Evolutionary conservation across 1,140 invertebrate species (phyloP), one percentile per base, ranked within the genome.

Genomic region (Telenomus remus): DNA sequence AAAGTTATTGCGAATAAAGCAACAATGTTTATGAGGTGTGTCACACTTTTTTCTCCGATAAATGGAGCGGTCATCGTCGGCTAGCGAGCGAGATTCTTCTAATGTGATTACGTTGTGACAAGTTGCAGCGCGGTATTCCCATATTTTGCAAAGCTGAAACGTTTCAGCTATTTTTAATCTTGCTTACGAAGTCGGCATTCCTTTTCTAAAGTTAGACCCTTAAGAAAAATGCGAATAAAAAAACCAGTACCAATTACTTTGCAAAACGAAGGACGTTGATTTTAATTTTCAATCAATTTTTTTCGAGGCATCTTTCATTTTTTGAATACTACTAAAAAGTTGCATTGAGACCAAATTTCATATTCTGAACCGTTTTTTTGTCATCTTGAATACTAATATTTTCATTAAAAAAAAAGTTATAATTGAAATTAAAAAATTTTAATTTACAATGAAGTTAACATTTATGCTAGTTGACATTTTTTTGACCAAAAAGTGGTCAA

Each of bases 121-220:
- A 55, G 61, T 65, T 72, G 51, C 55, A 59, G 53, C 51, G 60
- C 68, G 39, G 42, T 43, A 11, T 72, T 65, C 16, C 69, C 60
- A 72, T 72, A 72, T 51, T 72, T 64, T 61, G 46, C 54, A 37
- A 16, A 16, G 35, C 48, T 59, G 57, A 72, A 72, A 72, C 63
- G 53, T 72, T 57, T 56, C 15, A 59, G 60, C 59, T 72, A 72
- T 72, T 72, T 72, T 72, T 72, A 72, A 15, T 13, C 48, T 16
- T 56, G 43, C 9, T 43, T 44, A 63, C 39, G 37, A 57, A 57
- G 60, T 57, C 54, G 19, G 53, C 69, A 72, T 72, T 64, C 59
- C 54, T 64, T 53, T 57, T 50, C 69, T 72, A 72, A 56, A 72
- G 47, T 72, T 72, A 64, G 69, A 72, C 11, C 47, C 19, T 27